Evolutionary conservation across 2,113 vertebrate genomes (phyloP).

Genomic region (Rhabdomys dilectus): DNA sequence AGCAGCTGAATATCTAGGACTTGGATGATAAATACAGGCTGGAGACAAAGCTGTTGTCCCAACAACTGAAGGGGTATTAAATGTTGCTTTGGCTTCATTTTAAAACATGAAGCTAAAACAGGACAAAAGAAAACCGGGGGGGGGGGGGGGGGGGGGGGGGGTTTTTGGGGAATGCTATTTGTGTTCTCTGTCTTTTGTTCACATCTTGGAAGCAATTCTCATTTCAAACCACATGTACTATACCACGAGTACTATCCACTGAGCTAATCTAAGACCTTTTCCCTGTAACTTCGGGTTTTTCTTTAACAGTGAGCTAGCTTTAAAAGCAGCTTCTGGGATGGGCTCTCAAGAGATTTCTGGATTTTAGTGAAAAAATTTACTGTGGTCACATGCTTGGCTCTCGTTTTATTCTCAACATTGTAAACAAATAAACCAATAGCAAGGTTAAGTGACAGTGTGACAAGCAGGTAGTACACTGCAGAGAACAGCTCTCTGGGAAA

Average conservation of each 20-base stretch:
- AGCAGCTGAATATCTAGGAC: conserved; percentile 57
- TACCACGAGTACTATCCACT: background rate
- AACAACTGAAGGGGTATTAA: conserved; percentile 64
- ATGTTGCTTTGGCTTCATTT: conserved; percentile 63
- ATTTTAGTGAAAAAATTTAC: conserved; percentile 17
- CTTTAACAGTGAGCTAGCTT: conserved; percentile 40
- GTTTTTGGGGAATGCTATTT: conserved; percentile 36
- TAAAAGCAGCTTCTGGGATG: conserved; percentile 24
- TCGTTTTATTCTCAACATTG: background rate
- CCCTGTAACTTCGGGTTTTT: background rate
- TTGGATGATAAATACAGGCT: conserved; percentile 49
- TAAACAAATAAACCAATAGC: background rate
- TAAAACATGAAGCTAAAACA: conserved; percentile 48
- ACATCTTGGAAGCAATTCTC: conserved; percentile 44
- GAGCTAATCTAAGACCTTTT: conserved; percentile 32
- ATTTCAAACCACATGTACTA: conserved; percentile 16
- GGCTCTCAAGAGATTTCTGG: conserved; percentile 9
- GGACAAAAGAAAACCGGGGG: conserved; percentile 2
- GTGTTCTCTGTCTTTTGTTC: conserved; percentile 42
- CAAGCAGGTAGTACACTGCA: background rate
- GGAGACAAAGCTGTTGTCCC: conserved; percentile 65
- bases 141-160: no score
- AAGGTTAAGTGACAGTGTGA: conserved; percentile 23
- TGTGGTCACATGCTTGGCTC: background rate
- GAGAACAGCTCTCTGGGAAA: conserved; percentile 30